These are phyloP conservation scores for Galeopsomyia nigrocyanea DNA, from an alignment of 2,888 invertebrate genomes.

Conservation along the genomic window DNA sequence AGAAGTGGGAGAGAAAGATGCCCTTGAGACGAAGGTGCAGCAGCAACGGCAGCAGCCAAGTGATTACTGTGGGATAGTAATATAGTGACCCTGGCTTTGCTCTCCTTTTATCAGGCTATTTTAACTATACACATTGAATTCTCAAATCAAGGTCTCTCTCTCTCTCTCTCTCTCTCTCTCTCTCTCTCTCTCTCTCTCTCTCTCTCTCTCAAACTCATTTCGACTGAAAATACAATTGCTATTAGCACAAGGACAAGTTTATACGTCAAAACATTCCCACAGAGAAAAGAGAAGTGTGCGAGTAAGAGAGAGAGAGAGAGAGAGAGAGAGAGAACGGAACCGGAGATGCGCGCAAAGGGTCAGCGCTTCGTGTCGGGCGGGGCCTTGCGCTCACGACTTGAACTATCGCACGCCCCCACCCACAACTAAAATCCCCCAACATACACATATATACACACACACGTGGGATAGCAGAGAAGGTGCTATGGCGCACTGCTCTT, in stretches of 20 bases:
- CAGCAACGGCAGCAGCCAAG: background rate
- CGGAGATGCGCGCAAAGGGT: constrained; percentile 52
- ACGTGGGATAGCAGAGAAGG: constrained; percentile 44
- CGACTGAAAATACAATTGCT: background rate
- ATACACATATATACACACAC: too few relatives aligned
- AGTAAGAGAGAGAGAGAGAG: constrained; percentile 46
- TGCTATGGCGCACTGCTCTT: constrained; percentile 47
- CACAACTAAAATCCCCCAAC: constrained; percentile 49
- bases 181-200: too few relatives aligned
- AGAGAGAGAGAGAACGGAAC: constrained; percentile 24
- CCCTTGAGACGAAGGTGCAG: constrained; percentile 20
- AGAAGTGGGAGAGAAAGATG: constrained; percentile 17
- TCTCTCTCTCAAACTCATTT: background rate
- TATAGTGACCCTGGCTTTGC: background rate
- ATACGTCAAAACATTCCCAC: background rate
- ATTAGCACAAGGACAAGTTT: constrained; percentile 14
- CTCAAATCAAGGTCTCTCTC: too few relatives aligned
- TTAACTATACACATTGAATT: background rate
- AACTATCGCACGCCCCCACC: constrained; percentile 74
- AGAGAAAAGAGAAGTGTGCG: constrained; percentile 29
- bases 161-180: too few relatives aligned
- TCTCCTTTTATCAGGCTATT: background rate
- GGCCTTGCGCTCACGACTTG: constrained; percentile 72
- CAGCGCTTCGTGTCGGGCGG: constrained; percentile 65
- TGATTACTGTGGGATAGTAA: constrained; percentile 4